Base-by-base conservation (phyloP, 2,797 vertebrate species). In the Sebastes jordani region DNA sequence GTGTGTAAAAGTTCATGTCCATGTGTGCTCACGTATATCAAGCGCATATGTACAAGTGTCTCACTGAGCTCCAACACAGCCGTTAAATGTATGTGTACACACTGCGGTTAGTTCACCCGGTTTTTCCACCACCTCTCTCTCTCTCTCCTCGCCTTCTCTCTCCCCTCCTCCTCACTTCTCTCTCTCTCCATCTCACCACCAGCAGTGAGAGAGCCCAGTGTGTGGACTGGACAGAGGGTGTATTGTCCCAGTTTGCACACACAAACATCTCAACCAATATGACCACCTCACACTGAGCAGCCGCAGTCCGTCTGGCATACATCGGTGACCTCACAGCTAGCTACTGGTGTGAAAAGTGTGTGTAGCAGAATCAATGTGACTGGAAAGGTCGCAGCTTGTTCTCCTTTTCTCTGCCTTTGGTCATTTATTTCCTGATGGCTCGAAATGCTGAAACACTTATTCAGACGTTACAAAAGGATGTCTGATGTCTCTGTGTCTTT, bases 121-220 rank as follows among this genome's bases (percentile, higher is more conserved):
- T 89, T 93, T 91, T 92, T 92, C 85, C 83, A 80, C 64, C 75
- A 58, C 74, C 49, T 78, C 72, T 71, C 80, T 75, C 72, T 71
- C 80, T 75, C 62, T 69, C 79, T 72, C 55, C 74, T 75, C 76
- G 46, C 78, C 77, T 66, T 70, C 16, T 29, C 61, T 38, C 36
- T 46, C 42, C 16, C 52, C 49, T 46, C 66, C 56, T 36, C 22
- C 65, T 59, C 32, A 14, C 71, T 49, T 29, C 65, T 25, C 65
- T 69, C 63, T 38, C 63, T 38, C 67, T 71, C 81, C 60, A 13
- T 59, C 79, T 80, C 83, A 56, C 80, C 68, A 68, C 46, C 29
- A 62, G 72, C 83, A 54, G 84, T 91, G 90, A 89, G 92, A 91
- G 91, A 90, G 88, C 71, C 67, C 86, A 91, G 89, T 94, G 92